Conservation (phyloP, 1,140 invertebrate species). For the Diprion similis region DNA sequence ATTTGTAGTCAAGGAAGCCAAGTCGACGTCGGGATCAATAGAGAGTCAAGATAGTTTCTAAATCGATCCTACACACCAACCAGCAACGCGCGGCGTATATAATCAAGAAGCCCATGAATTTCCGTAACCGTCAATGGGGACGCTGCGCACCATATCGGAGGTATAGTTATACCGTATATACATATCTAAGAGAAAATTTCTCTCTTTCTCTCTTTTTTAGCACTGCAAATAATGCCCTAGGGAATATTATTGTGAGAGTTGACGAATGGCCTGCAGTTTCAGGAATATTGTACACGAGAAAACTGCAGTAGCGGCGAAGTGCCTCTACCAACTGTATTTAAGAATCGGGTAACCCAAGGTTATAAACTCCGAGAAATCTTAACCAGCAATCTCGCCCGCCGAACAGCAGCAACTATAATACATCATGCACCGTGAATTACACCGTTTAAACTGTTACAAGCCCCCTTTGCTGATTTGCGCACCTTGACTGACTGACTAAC, state of each 20-base stretch:
- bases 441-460: background rate
- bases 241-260: too few species aligned
- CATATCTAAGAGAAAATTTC: too few species aligned
- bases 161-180: too few species aligned
- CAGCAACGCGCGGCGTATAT: too few species aligned
- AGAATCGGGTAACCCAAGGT: slow-evolving; percentile 7
- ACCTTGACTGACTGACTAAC: background rate
- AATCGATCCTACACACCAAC: background rate
- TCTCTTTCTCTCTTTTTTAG: too few species aligned
- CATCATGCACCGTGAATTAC: background rate
- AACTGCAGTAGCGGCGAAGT: too few species aligned
- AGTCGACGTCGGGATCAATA: background rate
- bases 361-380: background rate
- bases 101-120: too few species aligned
- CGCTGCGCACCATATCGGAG: too few species aligned
- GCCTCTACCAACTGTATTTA: background rate
- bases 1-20: background rate
- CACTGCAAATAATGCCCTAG: too few species aligned
- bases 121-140: slow-evolving; percentile 11
- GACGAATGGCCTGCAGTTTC: too few species aligned
- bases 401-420: too few species aligned
- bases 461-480: background rate
- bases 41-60: background rate
- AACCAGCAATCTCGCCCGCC: background rate
- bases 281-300: too few species aligned